Evolutionary conservation across 2,888 invertebrate species (phyloP).

Genomic region (Nemurella pictetii): DNA sequence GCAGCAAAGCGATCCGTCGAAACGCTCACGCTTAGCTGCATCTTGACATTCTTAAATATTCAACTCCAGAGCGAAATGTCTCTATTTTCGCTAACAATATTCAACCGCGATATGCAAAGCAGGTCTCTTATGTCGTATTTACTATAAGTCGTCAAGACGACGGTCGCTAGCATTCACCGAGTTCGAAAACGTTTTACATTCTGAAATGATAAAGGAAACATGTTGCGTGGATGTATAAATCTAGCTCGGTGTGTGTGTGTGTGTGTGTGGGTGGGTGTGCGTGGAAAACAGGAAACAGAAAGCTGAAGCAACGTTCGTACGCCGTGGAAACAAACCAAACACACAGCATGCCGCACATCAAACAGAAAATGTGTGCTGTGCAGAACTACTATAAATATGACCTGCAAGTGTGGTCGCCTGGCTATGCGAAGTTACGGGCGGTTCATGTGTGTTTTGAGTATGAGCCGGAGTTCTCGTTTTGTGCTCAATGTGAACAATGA

Average conservation of each 20-base stretch:
- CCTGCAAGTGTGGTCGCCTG: not conserved
- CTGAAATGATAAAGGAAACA: slow-evolving; percentile 3
- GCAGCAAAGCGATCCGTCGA: not conserved
- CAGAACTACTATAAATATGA: not conserved
- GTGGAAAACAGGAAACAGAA: not conserved
- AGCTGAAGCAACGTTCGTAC: not conserved
- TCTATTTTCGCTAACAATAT: not conserved
- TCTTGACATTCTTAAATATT: not conserved
- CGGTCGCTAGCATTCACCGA: not conserved
- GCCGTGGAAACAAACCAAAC: not conserved
- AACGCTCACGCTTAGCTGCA: not conserved
- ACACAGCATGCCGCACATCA: not conserved
- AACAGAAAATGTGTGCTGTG: not conserved
- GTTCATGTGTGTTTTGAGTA: no score
- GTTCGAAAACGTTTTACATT: not conserved
- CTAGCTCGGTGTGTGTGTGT: not conserved
- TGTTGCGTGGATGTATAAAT: not conserved
- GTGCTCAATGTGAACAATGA: not conserved
- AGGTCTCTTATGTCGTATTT: not conserved
- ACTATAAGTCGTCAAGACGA: not conserved
- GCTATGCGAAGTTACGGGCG: not conserved
- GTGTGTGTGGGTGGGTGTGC: no score
- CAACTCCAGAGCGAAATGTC: not conserved
- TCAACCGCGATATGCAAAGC: not conserved
- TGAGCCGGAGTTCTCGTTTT: not conserved